Base-by-base conservation (phyloP, 2,797 vertebrate species). In the Percopsis omiscomaycus region DNA sequence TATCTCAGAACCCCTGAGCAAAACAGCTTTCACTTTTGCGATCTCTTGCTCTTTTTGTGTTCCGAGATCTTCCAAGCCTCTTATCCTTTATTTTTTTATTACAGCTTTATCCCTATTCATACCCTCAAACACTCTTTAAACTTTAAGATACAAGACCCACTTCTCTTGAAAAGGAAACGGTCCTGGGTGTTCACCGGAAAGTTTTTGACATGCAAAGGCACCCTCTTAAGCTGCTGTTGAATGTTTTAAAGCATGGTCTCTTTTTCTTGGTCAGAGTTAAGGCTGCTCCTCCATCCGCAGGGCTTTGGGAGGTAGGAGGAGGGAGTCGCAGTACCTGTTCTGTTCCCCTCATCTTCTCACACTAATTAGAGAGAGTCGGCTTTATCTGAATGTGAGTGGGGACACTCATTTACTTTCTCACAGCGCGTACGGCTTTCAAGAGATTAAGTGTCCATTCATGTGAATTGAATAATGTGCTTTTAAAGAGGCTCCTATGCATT, bases 271-370 rank as follows among this genome's bases (percentile, higher is more conserved):
- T 74, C 61, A 59, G 68, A 79, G 82, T 84, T 78, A 69, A 82
- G 81, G 80, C 67, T 48, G 70, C 77, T 79, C 78, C 71, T 78
- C 74, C 83, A 78, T 81, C 82, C 86, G 71, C 78, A 68, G 77
- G 77, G 78, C 79, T 81, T 86, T 86, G 77, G 65, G 81, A 55
- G 71, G 73, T 63, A 78, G 77, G 78, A 64, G 62, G 68, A 71
- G 75, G 63, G 70, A 79, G 73, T 79, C 77, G 81, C 84, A 81
- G 16, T 55, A 37, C 11, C 84, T 81, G 71, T 71, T 77, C 76
- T 79, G 75, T 84, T 82, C 79, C 75, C 84, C 86, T 83, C 85
- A 81, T 88, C 85, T 88, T 73, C 75, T 86, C 85, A 77, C 79
- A 81, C 85, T 85, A 88, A 91, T 89, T 88, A 87, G 79, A 72